Percentiles rank a stretch among this genome's conserved stretches.
Conservation (phyloP, 1,140 invertebrate species). For the Megathymus violae region DNA sequence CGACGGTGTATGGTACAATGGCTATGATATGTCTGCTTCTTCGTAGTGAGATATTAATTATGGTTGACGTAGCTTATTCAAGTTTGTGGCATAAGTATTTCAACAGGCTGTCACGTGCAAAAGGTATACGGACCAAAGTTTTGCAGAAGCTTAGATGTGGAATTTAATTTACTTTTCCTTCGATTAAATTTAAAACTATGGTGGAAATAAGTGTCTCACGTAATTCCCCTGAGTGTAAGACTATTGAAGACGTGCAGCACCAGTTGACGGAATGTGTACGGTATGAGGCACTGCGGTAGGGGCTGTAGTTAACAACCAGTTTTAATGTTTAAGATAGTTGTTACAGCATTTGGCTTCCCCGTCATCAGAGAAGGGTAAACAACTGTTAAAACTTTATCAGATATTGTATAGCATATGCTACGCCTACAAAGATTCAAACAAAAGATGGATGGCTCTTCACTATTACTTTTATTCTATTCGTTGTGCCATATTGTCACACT, state of each 20-base stretch:
- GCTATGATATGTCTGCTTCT: conserved; percentile 1
- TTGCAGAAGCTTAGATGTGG: conserved; percentile 3
- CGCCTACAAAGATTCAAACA: too few species aligned
- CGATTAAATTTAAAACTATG: conserved; percentile 3
- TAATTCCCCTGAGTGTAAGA: neutral
- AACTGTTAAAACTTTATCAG: neutral
- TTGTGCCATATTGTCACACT: too few species aligned
- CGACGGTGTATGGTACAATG: conserved; percentile 11
- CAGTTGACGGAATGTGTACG: conserved; percentile 8
- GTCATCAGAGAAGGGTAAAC: conserved; percentile 5
- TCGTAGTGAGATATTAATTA: conserved; percentile 3
- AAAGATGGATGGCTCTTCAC: too few species aligned
- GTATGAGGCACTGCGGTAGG: neutral
- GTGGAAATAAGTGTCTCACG: neutral
- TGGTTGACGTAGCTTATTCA: neutral
- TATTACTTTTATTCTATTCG: too few species aligned
- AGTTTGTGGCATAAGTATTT: conserved; percentile 25
- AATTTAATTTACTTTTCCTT: conserved; percentile 2
- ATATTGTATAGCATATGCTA: too few species aligned
- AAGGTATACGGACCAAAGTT: conserved; percentile 29
- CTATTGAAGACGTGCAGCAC: neutral
- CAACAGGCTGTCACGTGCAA: conserved; percentile 7
- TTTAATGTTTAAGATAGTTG: neutral
- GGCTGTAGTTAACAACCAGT: neutral
- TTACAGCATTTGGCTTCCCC: conserved; percentile 8